Conservation (phyloP, 2,888 invertebrate genomes). For the Rosalia funebris region DNA sequence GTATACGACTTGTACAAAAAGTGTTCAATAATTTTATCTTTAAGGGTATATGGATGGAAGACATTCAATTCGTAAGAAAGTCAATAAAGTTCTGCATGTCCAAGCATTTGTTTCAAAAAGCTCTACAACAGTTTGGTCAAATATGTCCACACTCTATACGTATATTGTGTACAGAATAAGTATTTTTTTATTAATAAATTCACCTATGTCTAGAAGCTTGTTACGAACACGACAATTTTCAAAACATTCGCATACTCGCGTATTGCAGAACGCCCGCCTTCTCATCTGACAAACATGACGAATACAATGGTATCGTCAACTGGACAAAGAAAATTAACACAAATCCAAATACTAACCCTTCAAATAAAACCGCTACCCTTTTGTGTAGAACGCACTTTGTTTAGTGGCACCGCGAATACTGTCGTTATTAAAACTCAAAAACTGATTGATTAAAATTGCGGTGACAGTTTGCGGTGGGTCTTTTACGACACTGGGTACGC, state of each 20-base stretch:
- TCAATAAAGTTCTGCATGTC: no score
- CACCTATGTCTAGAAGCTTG: background rate
- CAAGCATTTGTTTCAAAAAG: no score
- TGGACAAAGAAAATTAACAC: constrained; percentile 31
- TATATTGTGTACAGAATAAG: no score
- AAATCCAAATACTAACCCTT: constrained; percentile 47
- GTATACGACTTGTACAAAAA: no score
- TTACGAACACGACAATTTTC: background rate
- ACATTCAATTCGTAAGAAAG: no score
- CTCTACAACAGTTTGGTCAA: no score
- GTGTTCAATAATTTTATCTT: no score
- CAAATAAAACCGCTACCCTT: constrained; percentile 26
- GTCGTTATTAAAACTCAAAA: constrained; percentile 48
- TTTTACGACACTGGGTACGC: background rate
- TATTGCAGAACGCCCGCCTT: no score
- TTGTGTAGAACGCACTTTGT: constrained; percentile 21
- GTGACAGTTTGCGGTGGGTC: constrained; percentile 53
- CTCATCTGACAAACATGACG: constrained; percentile 7
- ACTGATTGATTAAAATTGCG: constrained; percentile 56
- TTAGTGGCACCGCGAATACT: constrained; percentile 39
- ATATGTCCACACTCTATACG: no score
- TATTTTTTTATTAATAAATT: no score
- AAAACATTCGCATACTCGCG: background rate
- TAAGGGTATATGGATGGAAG: no score
- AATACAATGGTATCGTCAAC: constrained; percentile 27